phyloP scores from a whole-genome alignment of 2,797 vertebrate species.

The Liasis olivaceus region DNA sequence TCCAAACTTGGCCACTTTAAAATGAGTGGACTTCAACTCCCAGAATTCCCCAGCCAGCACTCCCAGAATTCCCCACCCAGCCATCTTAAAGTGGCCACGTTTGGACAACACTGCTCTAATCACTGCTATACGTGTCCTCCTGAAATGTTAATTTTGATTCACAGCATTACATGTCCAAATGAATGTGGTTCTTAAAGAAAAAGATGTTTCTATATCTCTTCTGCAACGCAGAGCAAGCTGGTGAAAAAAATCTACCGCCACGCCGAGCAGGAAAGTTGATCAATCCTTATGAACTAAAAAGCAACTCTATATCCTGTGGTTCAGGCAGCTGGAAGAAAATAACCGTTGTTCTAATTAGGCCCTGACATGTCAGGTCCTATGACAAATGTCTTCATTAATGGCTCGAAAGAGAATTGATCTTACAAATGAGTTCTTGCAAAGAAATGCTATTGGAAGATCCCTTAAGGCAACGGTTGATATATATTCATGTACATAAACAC shows the following conservation, averaged over 20 bases:
- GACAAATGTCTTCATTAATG: constrained; percentile 41
- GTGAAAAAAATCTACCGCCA: not conserved
- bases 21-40: too few species aligned
- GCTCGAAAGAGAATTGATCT: constrained; percentile 45
- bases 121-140: not conserved
- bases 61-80: too few species aligned
- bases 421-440: constrained; percentile 53
- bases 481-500: not conserved
- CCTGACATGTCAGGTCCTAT: constrained; percentile 4
- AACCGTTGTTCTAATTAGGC: constrained; percentile 28
- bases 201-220: not conserved
- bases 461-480: constrained; percentile 8
- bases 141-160: not conserved
- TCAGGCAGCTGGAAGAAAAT: constrained; percentile 41
- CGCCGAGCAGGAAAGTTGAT: constrained; percentile 1
- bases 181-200: not conserved
- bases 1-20: too few species aligned
- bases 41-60: too few species aligned
- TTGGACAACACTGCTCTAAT: too few species aligned
- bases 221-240: not conserved
- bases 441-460: constrained; percentile 15
- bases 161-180: not conserved
- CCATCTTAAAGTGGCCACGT: too few species aligned
- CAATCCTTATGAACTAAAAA: constrained; percentile 32
- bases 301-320: not conserved